Percentiles rank a stretch among this genome's conserved stretches.
Conservation (phyloP, 37 sponge, comb jelly and placozoan species). For the Lycopodina hypogea region DNA sequence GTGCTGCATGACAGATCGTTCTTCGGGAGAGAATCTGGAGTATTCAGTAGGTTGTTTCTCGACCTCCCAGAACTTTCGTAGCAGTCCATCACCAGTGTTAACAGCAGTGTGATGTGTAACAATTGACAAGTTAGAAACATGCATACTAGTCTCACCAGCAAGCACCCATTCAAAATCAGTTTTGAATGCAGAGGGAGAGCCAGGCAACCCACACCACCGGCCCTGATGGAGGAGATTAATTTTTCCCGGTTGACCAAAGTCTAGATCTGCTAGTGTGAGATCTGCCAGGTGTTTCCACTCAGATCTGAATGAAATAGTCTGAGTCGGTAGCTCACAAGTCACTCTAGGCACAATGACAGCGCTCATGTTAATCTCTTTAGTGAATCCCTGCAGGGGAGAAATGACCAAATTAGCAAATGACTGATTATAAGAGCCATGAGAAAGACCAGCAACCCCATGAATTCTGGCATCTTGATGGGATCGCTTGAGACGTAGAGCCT, state of each 20-base stretch:
- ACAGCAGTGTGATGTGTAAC: constrained; percentile 19
- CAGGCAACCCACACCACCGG: constrained; percentile 28
- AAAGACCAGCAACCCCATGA: no score
- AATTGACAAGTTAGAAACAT: not conserved
- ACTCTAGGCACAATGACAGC: constrained; percentile 31
- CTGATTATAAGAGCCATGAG: constrained; percentile 3
- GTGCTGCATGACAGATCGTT: constrained; percentile 16
- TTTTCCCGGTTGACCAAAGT: no score
- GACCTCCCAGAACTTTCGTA: constrained; percentile 43
- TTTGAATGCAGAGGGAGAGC: constrained; percentile 30
- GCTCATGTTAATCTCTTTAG: no score
- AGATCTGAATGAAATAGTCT: constrained; percentile 10
- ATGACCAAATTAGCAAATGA: not conserved
- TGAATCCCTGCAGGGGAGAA: no score
- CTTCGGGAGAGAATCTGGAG: constrained; percentile 7
- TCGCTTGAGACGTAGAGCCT: not conserved
- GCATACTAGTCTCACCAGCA: constrained; percentile 2
- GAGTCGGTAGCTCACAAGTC: constrained; percentile 20
- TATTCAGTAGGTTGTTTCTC: constrained; percentile 7
- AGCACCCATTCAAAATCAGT: constrained; percentile 44
- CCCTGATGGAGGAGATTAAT: constrained; percentile 30
- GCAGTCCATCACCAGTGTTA: no score
- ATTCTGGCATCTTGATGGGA: constrained; percentile 5
- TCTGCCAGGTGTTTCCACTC: no score
- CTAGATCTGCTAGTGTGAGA: no score